Conservation (phyloP, 2,113 vertebrate genomes). For the Lethenteron reissneri region DNA sequence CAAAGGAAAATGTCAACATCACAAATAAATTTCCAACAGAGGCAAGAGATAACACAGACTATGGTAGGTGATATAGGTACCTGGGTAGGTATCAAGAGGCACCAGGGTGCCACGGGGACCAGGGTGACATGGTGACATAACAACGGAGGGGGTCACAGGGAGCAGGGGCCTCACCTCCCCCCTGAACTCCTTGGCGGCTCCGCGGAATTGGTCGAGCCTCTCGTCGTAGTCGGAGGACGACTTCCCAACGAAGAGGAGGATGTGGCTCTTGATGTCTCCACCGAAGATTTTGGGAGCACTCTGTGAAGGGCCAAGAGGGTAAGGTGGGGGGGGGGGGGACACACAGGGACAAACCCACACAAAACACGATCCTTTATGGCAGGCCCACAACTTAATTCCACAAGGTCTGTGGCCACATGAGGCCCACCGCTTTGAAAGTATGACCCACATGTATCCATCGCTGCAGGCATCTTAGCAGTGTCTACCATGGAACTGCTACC, state of each 20-base stretch:
- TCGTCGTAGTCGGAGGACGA: conserved; percentile 40
- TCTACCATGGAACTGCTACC: too few relatives aligned
- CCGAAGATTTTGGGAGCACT: conserved; percentile 95
- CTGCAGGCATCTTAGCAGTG: too few relatives aligned
- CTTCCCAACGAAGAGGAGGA: conserved; percentile 78
- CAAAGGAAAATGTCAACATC: too few relatives aligned
- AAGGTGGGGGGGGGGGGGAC: conserved; percentile 10
- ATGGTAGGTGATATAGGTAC: too few relatives aligned
- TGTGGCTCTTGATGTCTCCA: conserved; percentile 95
- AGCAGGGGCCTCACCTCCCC: conserved; percentile 34
- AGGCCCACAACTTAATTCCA: not conserved
- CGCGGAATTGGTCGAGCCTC: conserved; percentile 72
- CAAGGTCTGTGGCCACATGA: conserved; percentile 4
- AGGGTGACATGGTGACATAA: too few relatives aligned
- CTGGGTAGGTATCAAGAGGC: too few relatives aligned
- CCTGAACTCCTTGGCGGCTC: conserved; percentile 55
- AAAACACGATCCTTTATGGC: not conserved
- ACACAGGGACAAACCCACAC: conserved; percentile 2
- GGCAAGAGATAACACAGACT: too few relatives aligned
- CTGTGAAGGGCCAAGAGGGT: conserved; percentile 21
- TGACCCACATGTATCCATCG: too few relatives aligned
- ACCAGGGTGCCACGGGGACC: too few relatives aligned
- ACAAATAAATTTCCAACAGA: too few relatives aligned
- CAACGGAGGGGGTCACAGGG: too few relatives aligned
- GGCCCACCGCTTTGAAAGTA: too few relatives aligned